Percentiles rank a stretch among this genome's conserved stretches.
Evolutionary conservation across 2,888 invertebrate genomes (phyloP).

Genomic region (Dermolepida albohirtum): DNA sequence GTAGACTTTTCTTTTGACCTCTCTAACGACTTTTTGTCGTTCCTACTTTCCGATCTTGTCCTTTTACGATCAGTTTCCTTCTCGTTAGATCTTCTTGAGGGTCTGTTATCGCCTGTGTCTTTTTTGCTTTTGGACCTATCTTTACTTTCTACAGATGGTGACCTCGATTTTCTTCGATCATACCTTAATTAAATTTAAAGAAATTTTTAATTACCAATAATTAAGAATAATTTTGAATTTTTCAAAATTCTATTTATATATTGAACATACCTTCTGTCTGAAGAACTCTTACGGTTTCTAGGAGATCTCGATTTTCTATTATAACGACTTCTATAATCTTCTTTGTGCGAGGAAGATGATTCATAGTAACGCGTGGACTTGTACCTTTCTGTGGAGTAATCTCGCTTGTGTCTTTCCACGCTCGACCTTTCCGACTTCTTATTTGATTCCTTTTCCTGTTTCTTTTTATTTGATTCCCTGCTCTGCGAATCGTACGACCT

Average conservation of each 20-base stretch:
- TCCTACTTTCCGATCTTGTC: slow-evolving; percentile 33
- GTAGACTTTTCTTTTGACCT: slow-evolving; percentile 32
- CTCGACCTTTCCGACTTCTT: slow-evolving; percentile 45
- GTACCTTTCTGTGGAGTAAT: slow-evolving; percentile 34
- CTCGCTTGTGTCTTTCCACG: slow-evolving; percentile 31
- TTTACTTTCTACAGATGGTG: slow-evolving; percentile 58
- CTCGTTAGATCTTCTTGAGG: slow-evolving; percentile 28
- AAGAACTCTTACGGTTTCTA: slow-evolving; percentile 41
- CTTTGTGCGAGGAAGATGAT: slow-evolving; percentile 47
- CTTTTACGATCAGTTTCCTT: slow-evolving; percentile 28
- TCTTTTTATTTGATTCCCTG: slow-evolving; percentile 52
- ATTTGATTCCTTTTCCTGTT: slow-evolving; percentile 43
- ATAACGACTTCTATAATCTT: slow-evolving; percentile 55
- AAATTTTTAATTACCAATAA: neutral
- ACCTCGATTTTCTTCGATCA: slow-evolving; percentile 53
- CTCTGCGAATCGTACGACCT: slow-evolving; percentile 40
- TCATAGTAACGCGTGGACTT: neutral
- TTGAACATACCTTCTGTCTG: slow-evolving; percentile 14
- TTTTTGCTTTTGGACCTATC: slow-evolving; percentile 29
- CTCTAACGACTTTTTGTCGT: slow-evolving; percentile 32
- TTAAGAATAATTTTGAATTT: neutral
- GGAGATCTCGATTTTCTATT: slow-evolving; percentile 51
- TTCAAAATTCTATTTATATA: neutral
- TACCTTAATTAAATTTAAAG: slow-evolving; percentile 22
- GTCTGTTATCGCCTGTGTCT: slow-evolving; percentile 23